Evolutionary conservation across 2,113 vertebrate species (phyloP).

Genomic region (Mastomys natalensis): DNA sequence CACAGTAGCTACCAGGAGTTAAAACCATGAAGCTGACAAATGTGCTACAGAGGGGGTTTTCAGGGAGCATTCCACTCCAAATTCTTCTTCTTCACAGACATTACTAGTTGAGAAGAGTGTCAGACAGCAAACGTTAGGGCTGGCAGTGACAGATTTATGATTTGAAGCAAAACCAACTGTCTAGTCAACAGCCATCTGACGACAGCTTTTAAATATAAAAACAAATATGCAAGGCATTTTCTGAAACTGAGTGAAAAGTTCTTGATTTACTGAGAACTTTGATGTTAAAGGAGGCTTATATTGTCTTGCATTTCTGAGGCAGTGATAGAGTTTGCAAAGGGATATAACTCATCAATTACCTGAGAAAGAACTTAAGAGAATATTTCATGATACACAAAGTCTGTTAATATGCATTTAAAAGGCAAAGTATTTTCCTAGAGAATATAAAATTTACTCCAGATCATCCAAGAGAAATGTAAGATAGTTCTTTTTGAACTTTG

Average conservation of each 20-base stretch:
- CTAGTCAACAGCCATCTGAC: slow-evolving; percentile 58
- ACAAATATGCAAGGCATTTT: slow-evolving; percentile 70
- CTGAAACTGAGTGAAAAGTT: slow-evolving; percentile 58
- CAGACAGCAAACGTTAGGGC: slow-evolving; percentile 77
- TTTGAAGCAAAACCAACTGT: slow-evolving; percentile 72
- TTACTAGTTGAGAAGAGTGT: slow-evolving; percentile 71
- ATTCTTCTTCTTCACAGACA: slow-evolving; percentile 74
- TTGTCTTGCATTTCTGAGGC: neutral
- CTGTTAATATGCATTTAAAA: neutral
- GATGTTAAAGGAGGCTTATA: neutral
- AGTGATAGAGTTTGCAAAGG: neutral
- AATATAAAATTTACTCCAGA: neutral
- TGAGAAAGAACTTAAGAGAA: neutral
- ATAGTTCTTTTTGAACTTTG: neutral
- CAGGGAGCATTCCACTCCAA: slow-evolving; percentile 62
- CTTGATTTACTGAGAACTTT: neutral
- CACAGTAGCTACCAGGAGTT: slow-evolving; percentile 71
- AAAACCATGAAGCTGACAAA: slow-evolving; percentile 79
- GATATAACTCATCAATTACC: neutral
- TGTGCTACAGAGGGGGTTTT: slow-evolving; percentile 65
- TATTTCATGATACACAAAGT: neutral
- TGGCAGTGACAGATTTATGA: slow-evolving; percentile 69
- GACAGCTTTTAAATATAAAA: slow-evolving; percentile 77
- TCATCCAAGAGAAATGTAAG: neutral
- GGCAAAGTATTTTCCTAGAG: neutral